phyloP scores from a whole-genome alignment of 2,113 vertebrate species.

The Phodopus roborovskii region DNA sequence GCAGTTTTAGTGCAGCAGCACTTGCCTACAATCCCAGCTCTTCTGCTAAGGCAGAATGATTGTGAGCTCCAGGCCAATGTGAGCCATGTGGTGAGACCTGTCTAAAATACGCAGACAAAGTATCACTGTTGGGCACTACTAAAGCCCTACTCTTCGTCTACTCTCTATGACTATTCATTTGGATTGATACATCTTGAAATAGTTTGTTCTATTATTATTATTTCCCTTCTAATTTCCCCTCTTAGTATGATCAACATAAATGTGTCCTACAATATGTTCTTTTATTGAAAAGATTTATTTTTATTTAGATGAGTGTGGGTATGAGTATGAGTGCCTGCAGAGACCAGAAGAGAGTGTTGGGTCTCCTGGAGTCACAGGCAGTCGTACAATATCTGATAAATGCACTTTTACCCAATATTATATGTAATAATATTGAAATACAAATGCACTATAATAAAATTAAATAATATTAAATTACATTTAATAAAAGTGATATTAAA shows the following conservation, averaged over 20 bases:
- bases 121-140: background rate
- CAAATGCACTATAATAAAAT: background rate
- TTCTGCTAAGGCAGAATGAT: background rate
- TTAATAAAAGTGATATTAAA: background rate
- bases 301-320: background rate
- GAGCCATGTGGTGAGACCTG: background rate
- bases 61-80: background rate
- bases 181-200: background rate
- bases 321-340: background rate
- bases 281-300: background rate
- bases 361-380: too few species aligned
- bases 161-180: background rate
- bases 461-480: constrained; percentile 16
- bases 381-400: background rate
- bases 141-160: constrained; percentile 5
- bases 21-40: background rate
- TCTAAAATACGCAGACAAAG: background rate
- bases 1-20: background rate
- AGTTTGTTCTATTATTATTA: background rate
- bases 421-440: background rate
- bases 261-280: background rate
- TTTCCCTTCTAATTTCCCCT: background rate
- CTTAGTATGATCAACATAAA: constrained; percentile 29
- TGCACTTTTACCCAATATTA: background rate
- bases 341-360: background rate